phyloP scores from a whole-genome alignment of 1,140 invertebrate genomes.

The Ips typographus region DNA sequence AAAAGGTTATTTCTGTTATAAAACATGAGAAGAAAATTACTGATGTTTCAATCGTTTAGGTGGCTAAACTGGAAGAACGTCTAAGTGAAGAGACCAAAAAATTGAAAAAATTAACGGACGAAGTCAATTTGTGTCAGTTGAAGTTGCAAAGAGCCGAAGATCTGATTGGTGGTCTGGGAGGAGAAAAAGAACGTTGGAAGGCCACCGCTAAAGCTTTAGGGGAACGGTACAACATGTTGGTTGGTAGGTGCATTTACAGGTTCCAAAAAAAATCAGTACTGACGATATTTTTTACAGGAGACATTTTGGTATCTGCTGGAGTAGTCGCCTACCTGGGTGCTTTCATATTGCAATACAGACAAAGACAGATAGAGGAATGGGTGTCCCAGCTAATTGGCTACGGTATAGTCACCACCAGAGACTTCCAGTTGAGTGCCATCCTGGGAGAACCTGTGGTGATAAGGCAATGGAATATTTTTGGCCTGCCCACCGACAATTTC shows the following conservation, averaged over 20 bases:
- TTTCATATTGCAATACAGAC: slow-evolving; percentile 78
- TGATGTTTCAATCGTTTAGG: slow-evolving; percentile 13
- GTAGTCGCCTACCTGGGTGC: slow-evolving; percentile 90
- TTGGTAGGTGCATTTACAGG: slow-evolving; percentile 17
- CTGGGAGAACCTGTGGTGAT: slow-evolving; percentile 87
- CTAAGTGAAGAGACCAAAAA: slow-evolving; percentile 61
- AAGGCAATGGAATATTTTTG: slow-evolving; percentile 88
- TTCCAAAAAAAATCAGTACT: slow-evolving; percentile 9
- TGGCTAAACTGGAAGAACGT: slow-evolving; percentile 69
- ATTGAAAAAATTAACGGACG: slow-evolving; percentile 69
- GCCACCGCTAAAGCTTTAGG: slow-evolving; percentile 74
- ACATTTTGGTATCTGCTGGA: slow-evolving; percentile 84
- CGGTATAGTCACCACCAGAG: slow-evolving; percentile 72
- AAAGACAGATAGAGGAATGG: slow-evolving; percentile 74
- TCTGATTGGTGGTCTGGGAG: slow-evolving; percentile 82
- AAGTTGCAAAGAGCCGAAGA: slow-evolving; percentile 92
- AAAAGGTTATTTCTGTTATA: slow-evolving; percentile 32
- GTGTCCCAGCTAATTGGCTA: slow-evolving; percentile 63
- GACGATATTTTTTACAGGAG: slow-evolving; percentile 56
- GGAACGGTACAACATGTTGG: slow-evolving; percentile 63
- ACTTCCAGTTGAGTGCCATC: slow-evolving; percentile 71
- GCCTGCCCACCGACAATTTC: slow-evolving; percentile 84
- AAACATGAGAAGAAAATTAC: neutral
- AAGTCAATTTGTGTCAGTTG: slow-evolving; percentile 84
- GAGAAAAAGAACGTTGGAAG: slow-evolving; percentile 82